phyloP scores from a whole-genome alignment of 2,797 vertebrate genomes.

The Rhyacichthys aspro region DNA sequence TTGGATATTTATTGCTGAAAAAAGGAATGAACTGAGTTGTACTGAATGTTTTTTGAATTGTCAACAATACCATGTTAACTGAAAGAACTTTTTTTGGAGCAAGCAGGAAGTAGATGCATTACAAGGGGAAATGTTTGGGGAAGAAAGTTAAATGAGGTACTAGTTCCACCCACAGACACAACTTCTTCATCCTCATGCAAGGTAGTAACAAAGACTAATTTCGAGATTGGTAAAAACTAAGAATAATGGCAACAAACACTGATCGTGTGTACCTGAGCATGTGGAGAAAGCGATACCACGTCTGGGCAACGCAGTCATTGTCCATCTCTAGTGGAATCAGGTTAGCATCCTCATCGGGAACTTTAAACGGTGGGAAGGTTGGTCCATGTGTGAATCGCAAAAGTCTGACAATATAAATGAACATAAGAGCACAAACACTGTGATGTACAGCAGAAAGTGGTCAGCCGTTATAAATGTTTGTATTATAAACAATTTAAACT shows the following conservation, averaged over 20 bases:
- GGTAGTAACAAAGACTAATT: constrained; percentile 12
- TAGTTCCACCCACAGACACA: constrained; percentile 6
- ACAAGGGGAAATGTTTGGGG: not conserved
- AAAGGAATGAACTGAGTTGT: too few relatives aligned
- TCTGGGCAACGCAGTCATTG: constrained; percentile 94
- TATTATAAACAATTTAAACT: not conserved
- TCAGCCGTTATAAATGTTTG: not conserved
- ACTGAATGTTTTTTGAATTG: constrained; percentile 1
- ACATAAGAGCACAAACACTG: too few relatives aligned
- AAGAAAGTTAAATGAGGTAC: not conserved
- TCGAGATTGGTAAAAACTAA: too few relatives aligned
- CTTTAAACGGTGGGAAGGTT: constrained; percentile 94
- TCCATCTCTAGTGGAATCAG: constrained; percentile 95
- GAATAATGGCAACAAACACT: too few relatives aligned
- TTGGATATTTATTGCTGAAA: too few relatives aligned
- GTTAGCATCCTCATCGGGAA: constrained; percentile 92
- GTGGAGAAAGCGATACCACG: constrained; percentile 97
- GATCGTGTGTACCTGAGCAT: constrained; percentile 90
- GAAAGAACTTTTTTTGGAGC: not conserved
- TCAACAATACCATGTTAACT: not conserved
- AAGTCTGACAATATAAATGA: constrained; percentile 77
- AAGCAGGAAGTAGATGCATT: constrained; percentile 11
- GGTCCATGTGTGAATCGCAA: constrained; percentile 92
- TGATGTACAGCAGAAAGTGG: not conserved
- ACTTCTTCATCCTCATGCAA: constrained; percentile 8